Conservation (phyloP, 2,888 invertebrate genomes). For the Nycteola revayana region DNA sequence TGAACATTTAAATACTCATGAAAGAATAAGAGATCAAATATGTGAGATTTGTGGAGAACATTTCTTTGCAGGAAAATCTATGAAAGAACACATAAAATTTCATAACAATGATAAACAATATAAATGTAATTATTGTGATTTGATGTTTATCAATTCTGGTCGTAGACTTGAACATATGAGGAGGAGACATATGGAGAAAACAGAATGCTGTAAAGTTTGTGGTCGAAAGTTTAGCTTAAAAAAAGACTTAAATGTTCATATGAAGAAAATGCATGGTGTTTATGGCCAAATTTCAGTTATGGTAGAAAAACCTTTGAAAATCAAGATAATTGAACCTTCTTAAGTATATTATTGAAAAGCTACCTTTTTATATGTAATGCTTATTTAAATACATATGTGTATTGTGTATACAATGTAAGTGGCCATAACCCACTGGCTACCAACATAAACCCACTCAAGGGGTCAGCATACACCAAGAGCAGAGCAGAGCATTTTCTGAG, state of each 20-base stretch:
- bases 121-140: constrained; percentile 48
- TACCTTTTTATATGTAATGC: no score
- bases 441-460: no score
- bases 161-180: constrained; percentile 54
- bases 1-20: constrained; percentile 46
- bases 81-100: constrained; percentile 49
- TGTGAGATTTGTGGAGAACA: constrained; percentile 56
- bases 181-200: constrained; percentile 50
- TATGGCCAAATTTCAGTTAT: constrained; percentile 3
- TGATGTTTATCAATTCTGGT: constrained; percentile 51
- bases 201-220: constrained; percentile 48
- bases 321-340: no score
- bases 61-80: constrained; percentile 50
- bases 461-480: no score
- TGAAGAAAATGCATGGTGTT: constrained; percentile 42
- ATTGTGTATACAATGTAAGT: no score
- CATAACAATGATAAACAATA: constrained; percentile 52
- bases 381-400: no score
- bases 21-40: constrained; percentile 37
- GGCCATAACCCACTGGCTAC: no score
- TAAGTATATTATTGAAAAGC: no score
- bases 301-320: no score
- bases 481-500: no score
- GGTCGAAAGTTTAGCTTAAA: constrained; percentile 54
- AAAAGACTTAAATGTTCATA: constrained; percentile 55